Evolutionary conservation across 2,888 invertebrate genomes (phyloP).

Genomic region (Thera obeliscata): DNA sequence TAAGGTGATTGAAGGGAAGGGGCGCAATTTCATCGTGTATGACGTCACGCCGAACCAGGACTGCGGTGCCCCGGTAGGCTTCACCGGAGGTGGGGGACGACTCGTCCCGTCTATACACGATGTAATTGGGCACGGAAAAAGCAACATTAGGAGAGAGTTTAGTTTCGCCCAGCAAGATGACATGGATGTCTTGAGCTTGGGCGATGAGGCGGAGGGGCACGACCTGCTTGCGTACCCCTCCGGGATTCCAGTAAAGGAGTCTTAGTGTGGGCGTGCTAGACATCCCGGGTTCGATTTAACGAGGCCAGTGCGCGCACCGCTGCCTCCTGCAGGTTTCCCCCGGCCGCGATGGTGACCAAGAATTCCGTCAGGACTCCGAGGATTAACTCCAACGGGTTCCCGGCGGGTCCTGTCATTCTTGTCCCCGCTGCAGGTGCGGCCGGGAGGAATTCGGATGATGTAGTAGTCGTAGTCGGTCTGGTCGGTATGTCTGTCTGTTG

Average conservation of each 20-base stretch:
- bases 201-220: slow-evolving; percentile 2
- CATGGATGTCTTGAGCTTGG: slow-evolving; percentile 3
- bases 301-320: background rate
- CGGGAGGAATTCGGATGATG: background rate
- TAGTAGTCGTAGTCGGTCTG: background rate
- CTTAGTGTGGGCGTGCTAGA: background rate
- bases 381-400: background rate
- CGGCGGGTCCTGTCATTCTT: background rate
- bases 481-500: too few relatives aligned
- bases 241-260: slow-evolving; percentile 23
- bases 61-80: slow-evolving; percentile 13
- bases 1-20: background rate
- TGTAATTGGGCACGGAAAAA: background rate
- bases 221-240: slow-evolving; percentile 1
- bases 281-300: background rate
- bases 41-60: slow-evolving; percentile 9
- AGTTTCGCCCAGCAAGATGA: background rate
- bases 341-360: background rate
- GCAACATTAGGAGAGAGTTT: background rate
- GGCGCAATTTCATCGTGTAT: slow-evolving; percentile 11
- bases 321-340: background rate
- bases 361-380: background rate
- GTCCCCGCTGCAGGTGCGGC: background rate
- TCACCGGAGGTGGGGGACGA: background rate
- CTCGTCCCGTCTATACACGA: slow-evolving; percentile 7